Conservation (phyloP, 2,113 vertebrate species). For the Ctenodactylus gundi region DNA sequence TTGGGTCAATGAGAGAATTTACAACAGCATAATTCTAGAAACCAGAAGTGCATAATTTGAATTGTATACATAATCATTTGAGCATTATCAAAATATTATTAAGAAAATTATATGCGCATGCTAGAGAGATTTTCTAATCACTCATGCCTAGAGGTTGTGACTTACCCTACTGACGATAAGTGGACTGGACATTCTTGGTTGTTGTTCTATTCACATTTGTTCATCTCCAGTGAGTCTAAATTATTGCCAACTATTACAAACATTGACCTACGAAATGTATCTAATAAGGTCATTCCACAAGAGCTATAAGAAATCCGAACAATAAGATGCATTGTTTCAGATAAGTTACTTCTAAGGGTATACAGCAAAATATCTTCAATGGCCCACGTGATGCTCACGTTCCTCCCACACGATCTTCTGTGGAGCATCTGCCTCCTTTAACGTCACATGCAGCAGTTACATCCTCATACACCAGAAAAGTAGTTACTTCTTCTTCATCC, state of each 20-base stretch:
- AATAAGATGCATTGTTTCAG: background rate
- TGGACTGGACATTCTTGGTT: no score
- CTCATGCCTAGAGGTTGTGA: no score
- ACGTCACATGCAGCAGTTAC: background rate
- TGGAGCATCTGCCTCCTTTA: background rate
- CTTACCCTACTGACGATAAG: background rate
- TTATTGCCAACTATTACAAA: background rate
- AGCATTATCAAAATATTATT: background rate
- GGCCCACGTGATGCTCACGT: background rate
- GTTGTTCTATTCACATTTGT: no score
- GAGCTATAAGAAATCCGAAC: background rate
- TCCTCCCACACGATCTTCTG: background rate
- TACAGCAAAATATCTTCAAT: background rate
- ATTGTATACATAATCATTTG: background rate
- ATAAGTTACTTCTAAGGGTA: background rate
- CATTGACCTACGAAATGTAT: background rate
- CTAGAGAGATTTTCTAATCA: background rate
- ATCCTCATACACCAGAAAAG: background rate
- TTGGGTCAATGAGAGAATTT: background rate
- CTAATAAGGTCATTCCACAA: background rate
- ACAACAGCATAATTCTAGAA: background rate
- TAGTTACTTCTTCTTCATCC: background rate
- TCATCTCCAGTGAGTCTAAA: background rate
- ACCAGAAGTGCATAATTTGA: background rate
- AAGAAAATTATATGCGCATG: background rate